Percentiles rank a stretch among this genome's conserved stretches.
Conservation (phyloP, 2,888 invertebrate genomes). For the Molanna angustata region DNA sequence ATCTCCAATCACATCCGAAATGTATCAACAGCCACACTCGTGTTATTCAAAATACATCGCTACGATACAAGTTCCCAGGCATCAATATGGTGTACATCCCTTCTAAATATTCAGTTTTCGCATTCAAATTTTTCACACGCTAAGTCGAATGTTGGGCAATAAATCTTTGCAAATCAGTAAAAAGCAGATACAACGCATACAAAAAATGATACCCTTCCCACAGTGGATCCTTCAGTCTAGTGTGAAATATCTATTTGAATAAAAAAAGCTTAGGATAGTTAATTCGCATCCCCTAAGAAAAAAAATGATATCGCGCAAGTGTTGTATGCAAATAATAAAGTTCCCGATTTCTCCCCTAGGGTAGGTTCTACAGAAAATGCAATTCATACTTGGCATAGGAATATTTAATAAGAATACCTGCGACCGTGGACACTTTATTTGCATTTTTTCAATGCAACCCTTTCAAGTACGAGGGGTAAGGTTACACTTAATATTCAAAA, state of each 20-base stretch:
- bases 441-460: constrained; percentile 53
- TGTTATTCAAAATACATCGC: constrained; percentile 8
- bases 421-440: constrained; percentile 53
- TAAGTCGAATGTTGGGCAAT: constrained; percentile 26
- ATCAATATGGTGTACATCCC: constrained; percentile 11
- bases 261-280: constrained; percentile 29
- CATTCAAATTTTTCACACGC: constrained; percentile 33
- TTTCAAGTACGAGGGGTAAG: constrained; percentile 57
- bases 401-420: constrained; percentile 29
- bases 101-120: constrained; percentile 7
- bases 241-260: constrained; percentile 32
- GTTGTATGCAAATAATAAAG: constrained; percentile 33
- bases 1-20: constrained; percentile 9
- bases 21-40: constrained; percentile 11
- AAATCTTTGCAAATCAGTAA: constrained; percentile 33
- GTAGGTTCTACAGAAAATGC: background rate
- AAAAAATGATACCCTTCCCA: constrained; percentile 30
- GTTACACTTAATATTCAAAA: constrained; percentile 58
- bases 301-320: constrained; percentile 30
- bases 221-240: constrained; percentile 32
- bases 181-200: constrained; percentile 26
- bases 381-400: constrained; percentile 21
- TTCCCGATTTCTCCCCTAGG: constrained; percentile 14
- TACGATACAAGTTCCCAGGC: background rate
- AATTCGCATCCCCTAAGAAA: constrained; percentile 29